Conservation (phyloP, 1,140 invertebrate genomes). For the Oscheius sp. region DNA sequence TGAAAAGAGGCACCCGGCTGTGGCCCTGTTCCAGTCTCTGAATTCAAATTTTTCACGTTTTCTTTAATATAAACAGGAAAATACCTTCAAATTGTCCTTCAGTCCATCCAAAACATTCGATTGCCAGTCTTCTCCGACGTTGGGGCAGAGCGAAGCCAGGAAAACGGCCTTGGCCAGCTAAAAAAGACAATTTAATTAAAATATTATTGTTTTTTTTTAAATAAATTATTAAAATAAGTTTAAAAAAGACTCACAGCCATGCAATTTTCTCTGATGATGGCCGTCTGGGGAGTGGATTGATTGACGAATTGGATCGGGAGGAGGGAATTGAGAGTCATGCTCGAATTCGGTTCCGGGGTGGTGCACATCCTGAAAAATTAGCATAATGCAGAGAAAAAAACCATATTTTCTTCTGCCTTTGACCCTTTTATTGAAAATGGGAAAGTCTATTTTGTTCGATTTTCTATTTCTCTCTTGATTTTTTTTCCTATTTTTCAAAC, state of each 20-base stretch:
- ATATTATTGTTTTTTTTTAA: no score
- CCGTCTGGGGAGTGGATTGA: not conserved
- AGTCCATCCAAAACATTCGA: not conserved
- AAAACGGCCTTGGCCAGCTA: not conserved
- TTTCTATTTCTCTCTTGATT: no score
- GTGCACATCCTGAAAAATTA: no score
- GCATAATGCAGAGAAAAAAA: no score
- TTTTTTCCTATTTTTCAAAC: no score
- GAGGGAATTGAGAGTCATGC: not conserved
- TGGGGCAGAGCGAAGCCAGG: not conserved
- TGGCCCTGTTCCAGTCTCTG: not conserved
- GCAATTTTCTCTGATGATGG: slow-evolving; percentile 6
- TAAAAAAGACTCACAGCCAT: slow-evolving; percentile 12
- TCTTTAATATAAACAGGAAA: no score
- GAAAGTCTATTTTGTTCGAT: no score
- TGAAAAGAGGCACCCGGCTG: slow-evolving; percentile 2
- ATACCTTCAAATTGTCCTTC: not conserved
- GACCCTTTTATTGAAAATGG: no score
- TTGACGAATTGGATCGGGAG: not conserved
- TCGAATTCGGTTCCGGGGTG: no score
- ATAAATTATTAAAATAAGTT: no score
- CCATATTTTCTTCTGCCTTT: no score
- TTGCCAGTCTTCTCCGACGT: slow-evolving; percentile 3
- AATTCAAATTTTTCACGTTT: no score
- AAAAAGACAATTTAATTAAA: not conserved